phyloP scores from a whole-genome alignment of 2,113 vertebrate genomes.

The Sturnus vulgaris region DNA sequence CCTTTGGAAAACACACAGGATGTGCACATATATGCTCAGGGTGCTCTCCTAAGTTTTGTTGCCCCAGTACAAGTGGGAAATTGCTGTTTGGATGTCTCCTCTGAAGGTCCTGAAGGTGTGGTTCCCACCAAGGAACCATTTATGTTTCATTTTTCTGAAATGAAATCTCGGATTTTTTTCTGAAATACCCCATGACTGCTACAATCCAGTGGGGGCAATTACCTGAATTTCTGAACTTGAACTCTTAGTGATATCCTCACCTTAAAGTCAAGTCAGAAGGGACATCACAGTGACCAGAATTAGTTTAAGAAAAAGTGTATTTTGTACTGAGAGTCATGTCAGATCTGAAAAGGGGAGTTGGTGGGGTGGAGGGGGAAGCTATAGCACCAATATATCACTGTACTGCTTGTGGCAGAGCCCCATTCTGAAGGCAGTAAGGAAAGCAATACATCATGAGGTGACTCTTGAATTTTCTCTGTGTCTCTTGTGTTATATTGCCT shows the following conservation, averaged over 20 bases:
- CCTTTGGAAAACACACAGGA: background rate
- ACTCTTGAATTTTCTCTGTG: constrained; percentile 24
- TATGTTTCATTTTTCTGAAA: background rate
- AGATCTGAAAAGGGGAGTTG: background rate
- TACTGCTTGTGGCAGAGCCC: background rate
- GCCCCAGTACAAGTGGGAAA: background rate
- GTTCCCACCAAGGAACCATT: background rate
- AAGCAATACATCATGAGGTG: constrained; percentile 20
- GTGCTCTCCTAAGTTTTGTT: background rate
- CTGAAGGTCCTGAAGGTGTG: background rate
- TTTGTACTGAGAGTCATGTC: background rate
- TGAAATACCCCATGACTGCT: background rate
- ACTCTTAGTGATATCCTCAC: background rate
- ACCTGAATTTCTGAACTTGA: background rate
- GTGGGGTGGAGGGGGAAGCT: background rate
- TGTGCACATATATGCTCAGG: background rate
- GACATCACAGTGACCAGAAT: background rate
- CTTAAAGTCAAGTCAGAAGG: background rate
- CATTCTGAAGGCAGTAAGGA: background rate
- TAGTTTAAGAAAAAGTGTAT: background rate
- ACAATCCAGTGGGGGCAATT: background rate
- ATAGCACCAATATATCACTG: background rate
- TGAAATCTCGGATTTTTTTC: background rate
- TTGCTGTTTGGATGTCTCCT: background rate
- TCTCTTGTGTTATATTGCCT: constrained; percentile 42